A percentile compares a stretch with the other conserved stretches of the same genome.
Conservation (phyloP, 2,888 invertebrate species). For the Lithosia quadra region DNA sequence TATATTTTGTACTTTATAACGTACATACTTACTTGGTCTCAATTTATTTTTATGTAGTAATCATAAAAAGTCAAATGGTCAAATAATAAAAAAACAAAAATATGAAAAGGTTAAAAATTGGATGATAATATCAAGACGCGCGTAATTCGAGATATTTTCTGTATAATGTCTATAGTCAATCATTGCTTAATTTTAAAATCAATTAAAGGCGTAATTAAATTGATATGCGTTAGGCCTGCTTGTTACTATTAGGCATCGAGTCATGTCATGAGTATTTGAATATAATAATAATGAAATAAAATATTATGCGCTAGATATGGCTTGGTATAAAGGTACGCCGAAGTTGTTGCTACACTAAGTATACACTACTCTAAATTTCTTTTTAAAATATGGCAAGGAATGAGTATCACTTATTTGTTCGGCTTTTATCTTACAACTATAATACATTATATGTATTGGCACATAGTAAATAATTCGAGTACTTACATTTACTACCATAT, state of each 20-base stretch:
- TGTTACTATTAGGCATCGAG: neutral
- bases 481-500: neutral
- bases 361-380: neutral
- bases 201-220: too few species aligned
- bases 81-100: too few species aligned
- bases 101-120: neutral
- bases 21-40: neutral
- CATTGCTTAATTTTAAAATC: too few species aligned
- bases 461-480: neutral
- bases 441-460: neutral
- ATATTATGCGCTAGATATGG: neutral
- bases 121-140: neutral
- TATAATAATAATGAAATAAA: too few species aligned
- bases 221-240: too few species aligned
- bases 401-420: neutral
- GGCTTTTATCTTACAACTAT: neutral
- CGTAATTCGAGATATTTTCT: neutral
- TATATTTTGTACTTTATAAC: neutral
- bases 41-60: neutral
- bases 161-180: too few species aligned
- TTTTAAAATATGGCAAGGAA: slow-evolving; percentile 8
- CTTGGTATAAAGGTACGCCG: neutral
- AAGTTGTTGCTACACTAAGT: neutral
- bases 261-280: neutral
- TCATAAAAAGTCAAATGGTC: neutral